Evolutionary conservation across 1,140 invertebrate species (phyloP).

Genomic region (Calliopsis andreniformis): DNA sequence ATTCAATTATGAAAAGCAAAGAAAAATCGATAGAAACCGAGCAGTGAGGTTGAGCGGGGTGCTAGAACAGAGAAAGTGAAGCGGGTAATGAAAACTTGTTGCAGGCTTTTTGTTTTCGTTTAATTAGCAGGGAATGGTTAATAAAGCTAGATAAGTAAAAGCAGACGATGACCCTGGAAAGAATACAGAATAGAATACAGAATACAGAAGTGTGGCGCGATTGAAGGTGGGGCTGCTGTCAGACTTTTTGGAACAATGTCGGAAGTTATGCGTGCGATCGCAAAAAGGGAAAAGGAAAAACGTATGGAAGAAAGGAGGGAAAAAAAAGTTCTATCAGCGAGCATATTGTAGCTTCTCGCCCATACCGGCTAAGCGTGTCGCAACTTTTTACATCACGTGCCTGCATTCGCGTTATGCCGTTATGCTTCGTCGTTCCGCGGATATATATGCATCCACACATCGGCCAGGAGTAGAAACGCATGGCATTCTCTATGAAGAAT

Average conservation of each 20-base stretch:
- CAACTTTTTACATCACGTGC: slow-evolving; percentile 62
- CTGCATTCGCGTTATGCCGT: slow-evolving; percentile 59
- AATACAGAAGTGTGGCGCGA: background rate
- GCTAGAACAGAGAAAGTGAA: slow-evolving; percentile 6
- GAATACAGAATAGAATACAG: too few relatives aligned
- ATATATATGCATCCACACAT: slow-evolving; percentile 50
- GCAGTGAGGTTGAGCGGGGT: background rate
- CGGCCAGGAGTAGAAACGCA: slow-evolving; percentile 42
- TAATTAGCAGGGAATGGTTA: slow-evolving; percentile 18
- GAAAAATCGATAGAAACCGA: slow-evolving; percentile 22
- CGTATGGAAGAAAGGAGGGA: too few relatives aligned
- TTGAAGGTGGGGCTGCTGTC: background rate
- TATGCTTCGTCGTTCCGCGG: slow-evolving; percentile 59
- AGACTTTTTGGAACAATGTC: background rate
- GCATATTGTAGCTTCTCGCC: slow-evolving; percentile 36
- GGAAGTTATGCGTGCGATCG: background rate
- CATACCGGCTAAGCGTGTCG: slow-evolving; percentile 59
- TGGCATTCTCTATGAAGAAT: slow-evolving; percentile 36
- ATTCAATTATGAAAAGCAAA: slow-evolving; percentile 26
- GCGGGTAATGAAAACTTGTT: slow-evolving; percentile 1
- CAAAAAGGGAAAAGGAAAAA: background rate
- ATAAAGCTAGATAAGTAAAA: background rate
- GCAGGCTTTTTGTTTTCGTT: slow-evolving; percentile 1
- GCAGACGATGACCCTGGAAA: background rate
- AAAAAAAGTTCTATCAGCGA: slow-evolving; percentile 40